These are phyloP conservation scores for Epinephelus lanceolatus DNA, from an alignment of 2,113 vertebrate genomes.

Conservation along the genomic window DNA sequence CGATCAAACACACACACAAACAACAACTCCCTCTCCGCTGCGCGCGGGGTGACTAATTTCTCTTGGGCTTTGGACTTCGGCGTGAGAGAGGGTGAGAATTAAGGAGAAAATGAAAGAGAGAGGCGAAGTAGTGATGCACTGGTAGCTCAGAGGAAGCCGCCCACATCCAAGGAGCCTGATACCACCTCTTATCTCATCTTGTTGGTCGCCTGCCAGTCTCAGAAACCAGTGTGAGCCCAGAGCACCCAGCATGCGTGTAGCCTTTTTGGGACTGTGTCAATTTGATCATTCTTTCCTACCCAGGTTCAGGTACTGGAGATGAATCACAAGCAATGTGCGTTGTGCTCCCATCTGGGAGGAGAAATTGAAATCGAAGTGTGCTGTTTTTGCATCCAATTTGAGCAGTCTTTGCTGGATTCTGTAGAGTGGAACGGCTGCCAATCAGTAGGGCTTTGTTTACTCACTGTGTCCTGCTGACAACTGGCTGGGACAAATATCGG, in stretches of 20 bases:
- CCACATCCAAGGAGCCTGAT: slow-evolving; percentile 66
- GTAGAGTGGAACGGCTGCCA: slow-evolving; percentile 65
- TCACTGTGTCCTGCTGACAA: slow-evolving; percentile 58
- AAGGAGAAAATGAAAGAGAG: slow-evolving; percentile 73
- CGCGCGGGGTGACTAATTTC: slow-evolving; percentile 82
- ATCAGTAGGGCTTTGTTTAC: slow-evolving; percentile 69
- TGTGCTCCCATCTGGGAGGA: slow-evolving; percentile 66
- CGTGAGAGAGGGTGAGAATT: slow-evolving; percentile 64
- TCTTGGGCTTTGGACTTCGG: slow-evolving; percentile 80
- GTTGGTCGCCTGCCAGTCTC: slow-evolving; percentile 49
- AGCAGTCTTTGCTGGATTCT: slow-evolving; percentile 57
- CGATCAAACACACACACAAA: slow-evolving; percentile 27
- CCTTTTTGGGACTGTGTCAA: slow-evolving; percentile 50
- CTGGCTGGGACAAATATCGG: slow-evolving; percentile 62
- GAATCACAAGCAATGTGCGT: slow-evolving; percentile 64
- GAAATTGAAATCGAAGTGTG: slow-evolving; percentile 68
- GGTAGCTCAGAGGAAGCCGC: slow-evolving; percentile 69
- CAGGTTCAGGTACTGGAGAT: slow-evolving; percentile 67
- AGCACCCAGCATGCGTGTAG: slow-evolving; percentile 28
- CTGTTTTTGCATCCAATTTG: slow-evolving; percentile 71
- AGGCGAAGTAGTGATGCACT: slow-evolving; percentile 60
- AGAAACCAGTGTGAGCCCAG: slow-evolving; percentile 43
- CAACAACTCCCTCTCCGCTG: slow-evolving; percentile 30
- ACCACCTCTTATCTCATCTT: slow-evolving; percentile 64
- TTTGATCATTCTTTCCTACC: slow-evolving; percentile 77